These are phyloP conservation scores for Leucosticte australis DNA, from an alignment of 2,113 vertebrate genomes.

Conservation along the genomic window DNA sequence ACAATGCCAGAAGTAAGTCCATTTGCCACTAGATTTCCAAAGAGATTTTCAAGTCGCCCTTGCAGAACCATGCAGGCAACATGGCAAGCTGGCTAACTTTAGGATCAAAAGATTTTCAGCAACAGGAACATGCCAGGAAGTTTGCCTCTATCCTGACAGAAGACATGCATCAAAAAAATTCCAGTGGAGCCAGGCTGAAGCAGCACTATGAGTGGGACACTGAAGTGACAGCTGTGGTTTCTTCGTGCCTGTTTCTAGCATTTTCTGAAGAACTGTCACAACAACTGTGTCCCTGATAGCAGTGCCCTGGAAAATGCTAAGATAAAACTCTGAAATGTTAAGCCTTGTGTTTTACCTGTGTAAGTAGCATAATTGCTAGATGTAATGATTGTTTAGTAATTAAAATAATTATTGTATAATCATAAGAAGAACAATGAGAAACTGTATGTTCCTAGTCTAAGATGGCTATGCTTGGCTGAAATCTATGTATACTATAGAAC, in stretches of 20 bases:
- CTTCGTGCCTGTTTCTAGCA: neutral
- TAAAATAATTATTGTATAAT: too few species aligned
- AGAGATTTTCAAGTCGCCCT: neutral
- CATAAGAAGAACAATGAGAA: too few species aligned
- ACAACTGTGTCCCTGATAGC: accelerated
- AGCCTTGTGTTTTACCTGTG: too few species aligned
- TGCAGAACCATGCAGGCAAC: neutral
- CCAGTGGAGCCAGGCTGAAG: neutral
- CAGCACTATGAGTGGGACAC: neutral
- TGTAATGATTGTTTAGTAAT: too few species aligned
- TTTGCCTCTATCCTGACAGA: neutral
- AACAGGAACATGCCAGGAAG: neutral
- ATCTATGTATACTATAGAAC: too few species aligned
- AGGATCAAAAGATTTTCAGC: neutral
- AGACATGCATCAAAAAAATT: neutral
- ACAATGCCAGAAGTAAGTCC: neutral
- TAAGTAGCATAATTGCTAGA: too few species aligned
- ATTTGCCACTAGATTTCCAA: neutral
- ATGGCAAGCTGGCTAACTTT: neutral
- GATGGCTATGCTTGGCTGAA: too few species aligned
- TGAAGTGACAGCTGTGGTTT: neutral
- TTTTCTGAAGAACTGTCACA: neutral
- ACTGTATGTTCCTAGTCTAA: too few species aligned
- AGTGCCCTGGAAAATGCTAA: too few species aligned
- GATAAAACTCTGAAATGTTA: too few species aligned